These are phyloP conservation scores for Octodonta nipae DNA, from an alignment of 2,888 invertebrate genomes.

Conservation along the genomic window DNA sequence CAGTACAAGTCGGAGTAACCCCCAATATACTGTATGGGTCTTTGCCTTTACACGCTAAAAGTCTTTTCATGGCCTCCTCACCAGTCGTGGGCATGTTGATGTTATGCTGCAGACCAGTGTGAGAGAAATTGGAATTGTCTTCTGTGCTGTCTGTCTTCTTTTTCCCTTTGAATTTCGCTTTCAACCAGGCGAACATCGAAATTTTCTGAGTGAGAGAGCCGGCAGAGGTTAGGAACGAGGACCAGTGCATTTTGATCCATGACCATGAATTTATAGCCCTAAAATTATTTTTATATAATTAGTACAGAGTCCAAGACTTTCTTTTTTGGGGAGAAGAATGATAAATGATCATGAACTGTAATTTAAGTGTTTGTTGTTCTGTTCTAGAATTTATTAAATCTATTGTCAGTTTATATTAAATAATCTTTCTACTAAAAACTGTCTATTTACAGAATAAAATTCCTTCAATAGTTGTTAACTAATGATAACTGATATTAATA, in stretches of 20 bases:
- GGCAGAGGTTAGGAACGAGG: conserved; percentile 22
- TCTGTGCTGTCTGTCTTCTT: conserved; percentile 33
- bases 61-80: conserved; percentile 81
- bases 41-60: conserved; percentile 86
- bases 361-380: too few species aligned
- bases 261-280: conserved; percentile 27
- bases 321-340: too few species aligned
- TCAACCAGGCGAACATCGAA: conserved; percentile 29
- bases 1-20: conserved; percentile 73
- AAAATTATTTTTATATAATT: too few species aligned
- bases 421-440: too few species aligned
- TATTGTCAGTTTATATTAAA: too few species aligned
- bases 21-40: conserved; percentile 75
- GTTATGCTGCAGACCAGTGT: conserved; percentile 50
- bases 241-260: conserved; percentile 26
- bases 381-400: too few species aligned
- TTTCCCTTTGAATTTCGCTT: conserved; percentile 28
- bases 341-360: too few species aligned
- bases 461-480: too few species aligned
- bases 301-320: too few species aligned
- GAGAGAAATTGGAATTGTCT: conserved; percentile 35
- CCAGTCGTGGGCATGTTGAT: conserved; percentile 78
- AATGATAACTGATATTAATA: too few species aligned
- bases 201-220: conserved; percentile 24
- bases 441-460: too few species aligned